A percentile compares a stretch with the other conserved stretches of the same genome.
Conservation (phyloP, 1,140 invertebrate genomes). For the Tachypleus tridentatus region DNA sequence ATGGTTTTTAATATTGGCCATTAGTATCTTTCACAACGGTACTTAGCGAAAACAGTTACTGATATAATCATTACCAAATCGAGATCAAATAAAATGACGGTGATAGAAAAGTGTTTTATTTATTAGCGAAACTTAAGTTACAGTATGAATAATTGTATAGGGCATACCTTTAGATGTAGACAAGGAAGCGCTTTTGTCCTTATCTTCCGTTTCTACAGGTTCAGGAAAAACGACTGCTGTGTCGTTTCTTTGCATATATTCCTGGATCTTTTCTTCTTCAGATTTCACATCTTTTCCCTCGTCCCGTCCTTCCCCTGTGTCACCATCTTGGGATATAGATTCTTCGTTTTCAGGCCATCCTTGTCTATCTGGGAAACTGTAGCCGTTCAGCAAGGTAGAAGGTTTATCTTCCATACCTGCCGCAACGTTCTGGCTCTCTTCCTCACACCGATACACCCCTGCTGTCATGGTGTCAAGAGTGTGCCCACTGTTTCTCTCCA, state of each 20-base stretch:
- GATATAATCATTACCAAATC: too few relatives aligned
- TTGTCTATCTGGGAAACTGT: not conserved
- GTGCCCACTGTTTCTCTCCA: not conserved
- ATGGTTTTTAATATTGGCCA: too few relatives aligned
- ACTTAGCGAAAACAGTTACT: too few relatives aligned
- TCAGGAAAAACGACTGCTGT: conserved; percentile 41
- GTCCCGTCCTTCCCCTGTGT: too few relatives aligned
- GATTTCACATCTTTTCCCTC: not conserved
- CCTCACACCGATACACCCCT: conserved; percentile 14
- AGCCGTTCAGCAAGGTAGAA: conserved; percentile 5
- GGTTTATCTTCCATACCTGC: conserved; percentile 18
- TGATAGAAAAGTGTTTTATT: too few relatives aligned
- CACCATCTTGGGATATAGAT: too few relatives aligned
- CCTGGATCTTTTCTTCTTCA: conserved; percentile 37
- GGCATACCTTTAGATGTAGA: too few relatives aligned
- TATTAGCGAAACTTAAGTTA: too few relatives aligned
- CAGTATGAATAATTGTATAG: too few relatives aligned
- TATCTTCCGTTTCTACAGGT: conserved; percentile 25
- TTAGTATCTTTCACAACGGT: too few relatives aligned
- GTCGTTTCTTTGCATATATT: conserved; percentile 37
- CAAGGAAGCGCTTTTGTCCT: too few relatives aligned
- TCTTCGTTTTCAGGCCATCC: conserved; percentile 9
- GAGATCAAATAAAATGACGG: too few relatives aligned
- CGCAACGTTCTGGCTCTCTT: conserved; percentile 19
- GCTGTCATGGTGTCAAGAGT: conserved; percentile 6